Percentiles rank a stretch among this genome's conserved stretches.
phyloP scores from a whole-genome alignment of 2,113 vertebrate genomes.

The Grallaria varia region DNA sequence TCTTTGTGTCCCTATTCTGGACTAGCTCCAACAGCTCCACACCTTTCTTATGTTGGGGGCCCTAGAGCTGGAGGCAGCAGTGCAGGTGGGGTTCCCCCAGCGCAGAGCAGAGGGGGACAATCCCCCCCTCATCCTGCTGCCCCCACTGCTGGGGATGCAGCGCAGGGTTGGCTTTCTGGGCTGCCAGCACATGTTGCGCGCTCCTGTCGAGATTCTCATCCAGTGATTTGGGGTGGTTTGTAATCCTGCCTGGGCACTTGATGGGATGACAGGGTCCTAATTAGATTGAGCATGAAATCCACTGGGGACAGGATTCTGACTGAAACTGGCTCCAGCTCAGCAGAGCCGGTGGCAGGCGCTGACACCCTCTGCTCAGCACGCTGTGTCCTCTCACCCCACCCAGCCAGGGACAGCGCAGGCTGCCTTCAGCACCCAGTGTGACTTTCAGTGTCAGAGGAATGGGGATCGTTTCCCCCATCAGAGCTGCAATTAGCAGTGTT shows the following conservation, averaged over 20 bases:
- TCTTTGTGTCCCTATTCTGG: neutral
- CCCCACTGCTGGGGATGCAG: neutral
- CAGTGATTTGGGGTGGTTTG: neutral
- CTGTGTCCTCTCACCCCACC: fast-evolving
- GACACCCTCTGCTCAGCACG: neutral
- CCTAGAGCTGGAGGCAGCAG: neutral
- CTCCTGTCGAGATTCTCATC: neutral
- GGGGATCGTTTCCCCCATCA: neutral
- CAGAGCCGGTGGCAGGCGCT: neutral
- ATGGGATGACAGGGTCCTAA: neutral
- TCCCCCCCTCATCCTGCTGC: neutral
- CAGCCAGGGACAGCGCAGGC: neutral
- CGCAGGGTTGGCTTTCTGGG: neutral
- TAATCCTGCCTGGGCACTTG: neutral
- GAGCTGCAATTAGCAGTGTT: neutral
- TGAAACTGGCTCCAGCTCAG: neutral
- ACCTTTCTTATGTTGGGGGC: neutral
- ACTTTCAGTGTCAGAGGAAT: neutral
- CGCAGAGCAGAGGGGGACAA: neutral
- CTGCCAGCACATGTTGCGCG: neutral
- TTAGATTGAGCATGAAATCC: neutral
- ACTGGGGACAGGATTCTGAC: neutral
- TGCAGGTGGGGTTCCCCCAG: neutral
- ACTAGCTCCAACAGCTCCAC: neutral
- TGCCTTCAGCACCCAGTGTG: fast-evolving